Conservation (phyloP, 2,113 vertebrate species). For the Tympanuchus pallidicinctus region DNA sequence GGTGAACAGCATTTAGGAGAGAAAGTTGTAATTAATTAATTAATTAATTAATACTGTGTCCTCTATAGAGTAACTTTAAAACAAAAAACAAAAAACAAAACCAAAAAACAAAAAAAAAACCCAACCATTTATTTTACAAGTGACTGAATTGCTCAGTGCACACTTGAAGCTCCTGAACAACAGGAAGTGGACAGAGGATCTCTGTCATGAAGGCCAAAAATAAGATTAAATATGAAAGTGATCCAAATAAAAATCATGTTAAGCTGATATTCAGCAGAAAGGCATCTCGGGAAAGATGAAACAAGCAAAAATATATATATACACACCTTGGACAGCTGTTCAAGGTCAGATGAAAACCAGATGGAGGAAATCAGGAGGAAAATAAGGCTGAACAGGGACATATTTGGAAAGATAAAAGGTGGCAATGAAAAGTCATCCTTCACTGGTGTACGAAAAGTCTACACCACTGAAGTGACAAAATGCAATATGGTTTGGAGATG, state of each 20-base stretch:
- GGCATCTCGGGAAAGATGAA: conserved; percentile 22
- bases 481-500: background rate
- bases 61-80: background rate
- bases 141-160: background rate
- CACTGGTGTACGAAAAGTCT: background rate
- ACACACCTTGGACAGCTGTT: conserved; percentile 68
- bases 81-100: background rate
- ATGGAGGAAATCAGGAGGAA: conserved; percentile 39
- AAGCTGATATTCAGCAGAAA: conserved; percentile 26
- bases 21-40: background rate
- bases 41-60: background rate
- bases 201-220: background rate
- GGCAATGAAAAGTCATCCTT: conserved; percentile 36
- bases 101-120: too few relatives aligned
- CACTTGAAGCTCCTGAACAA: background rate
- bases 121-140: background rate
- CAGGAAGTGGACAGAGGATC: background rate
- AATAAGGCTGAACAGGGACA: conserved; percentile 17
- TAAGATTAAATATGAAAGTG: conserved; percentile 14
- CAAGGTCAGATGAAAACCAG: conserved; percentile 50
- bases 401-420: conserved; percentile 37
- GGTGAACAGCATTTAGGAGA: background rate
- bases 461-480: background rate
- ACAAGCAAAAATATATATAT: background rate
- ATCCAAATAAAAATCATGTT: conserved; percentile 34